phyloP scores from a whole-genome alignment of 2,797 vertebrate genomes.

The Chloroceryle inda region DNA sequence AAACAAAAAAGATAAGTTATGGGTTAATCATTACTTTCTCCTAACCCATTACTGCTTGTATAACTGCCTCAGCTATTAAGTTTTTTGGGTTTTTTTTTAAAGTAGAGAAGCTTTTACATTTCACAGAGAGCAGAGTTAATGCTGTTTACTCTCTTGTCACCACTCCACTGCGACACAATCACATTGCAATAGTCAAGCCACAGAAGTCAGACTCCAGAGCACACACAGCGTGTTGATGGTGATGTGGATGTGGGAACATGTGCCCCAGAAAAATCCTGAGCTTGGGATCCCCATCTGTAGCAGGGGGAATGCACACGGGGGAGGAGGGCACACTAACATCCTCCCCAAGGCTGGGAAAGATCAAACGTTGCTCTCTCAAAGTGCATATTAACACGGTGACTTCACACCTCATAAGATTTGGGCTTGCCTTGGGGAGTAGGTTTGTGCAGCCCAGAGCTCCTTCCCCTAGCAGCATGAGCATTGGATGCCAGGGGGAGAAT shows the following conservation, averaged over 20 bases:
- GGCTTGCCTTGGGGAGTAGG: not conserved
- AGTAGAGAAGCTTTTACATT: not conserved
- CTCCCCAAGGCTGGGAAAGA: not conserved
- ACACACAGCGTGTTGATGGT: accelerated
- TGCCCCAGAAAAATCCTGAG: not conserved
- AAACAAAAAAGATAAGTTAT: not conserved
- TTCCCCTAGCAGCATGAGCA: accelerated
- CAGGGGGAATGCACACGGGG: not conserved
- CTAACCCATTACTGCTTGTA: not conserved
- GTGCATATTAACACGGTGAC: not conserved
- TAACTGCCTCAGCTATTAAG: not conserved
- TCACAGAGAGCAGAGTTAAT: not conserved
- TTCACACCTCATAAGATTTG: not conserved
- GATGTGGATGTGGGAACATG: not conserved
- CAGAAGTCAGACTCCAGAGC: not conserved
- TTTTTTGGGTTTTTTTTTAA: not conserved
- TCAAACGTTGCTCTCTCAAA: not conserved
- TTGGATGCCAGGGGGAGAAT: not conserved
- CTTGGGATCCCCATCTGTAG: accelerated
- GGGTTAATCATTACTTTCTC: not conserved
- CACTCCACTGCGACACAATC: not conserved
- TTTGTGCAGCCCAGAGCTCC: not conserved
- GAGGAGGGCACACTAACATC: not conserved
- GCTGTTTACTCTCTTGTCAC: accelerated
- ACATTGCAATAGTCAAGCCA: accelerated